phyloP scores from a whole-genome alignment of 2,797 vertebrate species.

The Anomalospiza imberbis region DNA sequence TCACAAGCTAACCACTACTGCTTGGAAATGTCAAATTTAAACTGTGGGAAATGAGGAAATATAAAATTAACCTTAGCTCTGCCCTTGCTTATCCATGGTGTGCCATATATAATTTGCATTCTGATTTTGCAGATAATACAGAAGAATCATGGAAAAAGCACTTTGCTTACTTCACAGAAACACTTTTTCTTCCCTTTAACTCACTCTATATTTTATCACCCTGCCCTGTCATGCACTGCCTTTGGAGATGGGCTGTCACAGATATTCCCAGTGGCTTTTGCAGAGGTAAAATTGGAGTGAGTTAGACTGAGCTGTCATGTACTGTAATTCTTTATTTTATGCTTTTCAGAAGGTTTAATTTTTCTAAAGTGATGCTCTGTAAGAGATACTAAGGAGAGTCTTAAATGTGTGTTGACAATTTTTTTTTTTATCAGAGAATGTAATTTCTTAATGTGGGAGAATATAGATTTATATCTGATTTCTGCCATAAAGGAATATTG shows the following conservation, averaged over 20 bases:
- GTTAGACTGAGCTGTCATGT: conserved; percentile 42
- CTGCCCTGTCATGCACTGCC: neutral
- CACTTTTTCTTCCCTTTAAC: neutral
- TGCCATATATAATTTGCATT: neutral
- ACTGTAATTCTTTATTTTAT: conserved; percentile 30
- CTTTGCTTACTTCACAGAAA: neutral
- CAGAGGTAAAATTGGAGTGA: conserved; percentile 1
- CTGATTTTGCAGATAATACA: neutral
- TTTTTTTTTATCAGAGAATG: neutral
- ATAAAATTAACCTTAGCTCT: neutral
- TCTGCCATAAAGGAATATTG: neutral
- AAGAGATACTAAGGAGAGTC: neutral
- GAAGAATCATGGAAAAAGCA: neutral
- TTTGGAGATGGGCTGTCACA: conserved; percentile 40
- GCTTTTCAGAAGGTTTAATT: conserved; percentile 11
- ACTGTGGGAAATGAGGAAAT: neutral
- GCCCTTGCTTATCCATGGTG: neutral
- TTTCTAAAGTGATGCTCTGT: neutral
- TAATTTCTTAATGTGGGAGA: neutral
- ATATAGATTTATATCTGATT: neutral
- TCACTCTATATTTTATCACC: neutral
- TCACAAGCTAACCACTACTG: neutral
- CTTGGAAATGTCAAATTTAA: neutral
- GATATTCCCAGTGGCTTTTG: conserved; percentile 46
- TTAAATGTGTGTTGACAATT: neutral